Percentiles rank a stretch among this genome's conserved stretches.
Evolutionary conservation across 2,888 invertebrate species (phyloP).

Genomic region (Cordilura impudica): DNA sequence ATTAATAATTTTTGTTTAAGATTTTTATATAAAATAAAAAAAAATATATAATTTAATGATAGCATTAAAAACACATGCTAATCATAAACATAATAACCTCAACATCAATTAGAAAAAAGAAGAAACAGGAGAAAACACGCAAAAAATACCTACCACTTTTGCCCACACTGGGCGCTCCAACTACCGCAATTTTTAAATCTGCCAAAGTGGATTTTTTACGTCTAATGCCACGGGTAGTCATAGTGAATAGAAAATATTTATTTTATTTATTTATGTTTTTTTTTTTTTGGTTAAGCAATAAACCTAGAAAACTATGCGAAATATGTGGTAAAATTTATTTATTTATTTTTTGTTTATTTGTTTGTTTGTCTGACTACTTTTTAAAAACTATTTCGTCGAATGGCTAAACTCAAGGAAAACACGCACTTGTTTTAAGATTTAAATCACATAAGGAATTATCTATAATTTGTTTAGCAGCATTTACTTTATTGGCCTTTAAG

Average conservation of each 20-base stretch:
- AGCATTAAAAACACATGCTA: conserved; percentile 42
- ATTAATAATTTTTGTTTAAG: background rate
- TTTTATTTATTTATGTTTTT: background rate
- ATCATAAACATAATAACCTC: background rate
- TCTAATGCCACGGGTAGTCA: conserved; percentile 89
- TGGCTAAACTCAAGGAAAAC: too few relatives aligned
- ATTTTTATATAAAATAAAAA: background rate
- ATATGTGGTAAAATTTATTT: conserved; percentile 32
- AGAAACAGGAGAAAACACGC: background rate
- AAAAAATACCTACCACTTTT: conserved; percentile 88
- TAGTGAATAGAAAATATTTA: conserved; percentile 67
- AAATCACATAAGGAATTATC: background rate
- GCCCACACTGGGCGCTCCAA: conserved; percentile 93
- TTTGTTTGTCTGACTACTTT: background rate
- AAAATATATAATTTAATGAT: conserved; percentile 35
- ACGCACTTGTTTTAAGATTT: background rate
- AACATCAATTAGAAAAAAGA: background rate
- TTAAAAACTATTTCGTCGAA: background rate
- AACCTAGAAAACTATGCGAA: conserved; percentile 32
- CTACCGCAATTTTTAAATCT: conserved; percentile 93
- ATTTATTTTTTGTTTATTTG: conserved; percentile 16
- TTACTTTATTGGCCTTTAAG: background rate
- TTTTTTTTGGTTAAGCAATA: background rate
- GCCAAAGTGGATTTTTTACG: conserved; percentile 93
- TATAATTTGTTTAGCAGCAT: background rate